Evolutionary conservation across 2,797 vertebrate species (phyloP).

Genomic region (Strix occidentalis): DNA sequence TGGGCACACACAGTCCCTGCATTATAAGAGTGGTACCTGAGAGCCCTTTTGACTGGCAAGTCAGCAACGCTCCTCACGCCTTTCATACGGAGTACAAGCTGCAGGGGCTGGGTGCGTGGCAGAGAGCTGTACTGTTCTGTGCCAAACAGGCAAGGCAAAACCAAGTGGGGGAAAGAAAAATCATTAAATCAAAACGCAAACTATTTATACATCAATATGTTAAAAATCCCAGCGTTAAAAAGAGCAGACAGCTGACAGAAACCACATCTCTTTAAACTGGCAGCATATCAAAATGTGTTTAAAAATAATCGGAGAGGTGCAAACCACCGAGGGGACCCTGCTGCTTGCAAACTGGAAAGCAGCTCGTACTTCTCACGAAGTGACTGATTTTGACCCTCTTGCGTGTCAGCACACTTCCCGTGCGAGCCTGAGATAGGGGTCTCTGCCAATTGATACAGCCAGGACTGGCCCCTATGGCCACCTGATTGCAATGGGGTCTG

Average conservation of each 20-base stretch:
- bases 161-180: not conserved
- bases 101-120: not conserved
- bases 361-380: not conserved
- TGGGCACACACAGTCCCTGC: accelerated
- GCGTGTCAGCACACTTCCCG: not conserved
- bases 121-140: not conserved
- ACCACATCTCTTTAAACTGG: conserved; percentile 27
- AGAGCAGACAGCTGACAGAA: not conserved
- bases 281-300: not conserved
- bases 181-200: not conserved
- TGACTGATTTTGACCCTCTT: not conserved
- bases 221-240: not conserved
- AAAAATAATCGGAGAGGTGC: conserved; percentile 37
- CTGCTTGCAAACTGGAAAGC: conserved; percentile 4
- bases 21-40: accelerated
- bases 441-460: not conserved
- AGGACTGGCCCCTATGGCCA: accelerated
- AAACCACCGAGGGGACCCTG: not conserved
- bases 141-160: not conserved
- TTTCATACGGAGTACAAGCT: not conserved
- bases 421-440: accelerated
- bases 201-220: not conserved
- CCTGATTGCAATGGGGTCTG: accelerated
- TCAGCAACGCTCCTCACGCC: not conserved
- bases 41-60: not conserved